Evolutionary conservation across 2,113 vertebrate genomes (phyloP), one percentile per base, ranked within the genome.

Genomic region (Lepus americanus): DNA sequence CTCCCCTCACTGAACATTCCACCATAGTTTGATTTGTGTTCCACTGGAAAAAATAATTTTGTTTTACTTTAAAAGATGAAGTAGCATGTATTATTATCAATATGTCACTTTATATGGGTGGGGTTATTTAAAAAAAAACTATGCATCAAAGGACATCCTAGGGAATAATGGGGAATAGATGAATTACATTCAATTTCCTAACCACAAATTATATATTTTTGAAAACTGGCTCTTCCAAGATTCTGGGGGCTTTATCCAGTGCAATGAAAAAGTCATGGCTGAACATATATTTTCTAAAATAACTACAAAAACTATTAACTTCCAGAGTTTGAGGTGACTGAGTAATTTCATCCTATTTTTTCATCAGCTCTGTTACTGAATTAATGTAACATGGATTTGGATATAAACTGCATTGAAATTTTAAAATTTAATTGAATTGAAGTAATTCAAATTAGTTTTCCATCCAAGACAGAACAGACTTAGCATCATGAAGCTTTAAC

Each of bases 371-470:
- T 92, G 16, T 82, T 89, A 39, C 76, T 89, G 9, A 87, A 80
- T 74, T 84, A 97, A 95, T 36, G 36, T 89, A 94, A 49, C 49
- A 91, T 55, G 73, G 31, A 81, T 79, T 89, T 90, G 92, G 36
- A 94, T 95, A 86, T 66, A 90, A 87, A 93, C 39, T 73, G 73
- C 64, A 84, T 20, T 87, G 53, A 93, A 80, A 95, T 73, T 95
- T 95, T 66, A 72, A 85, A 95, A 29, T 89, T 87, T 81, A 87
- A 95, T 76, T 91, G 78, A 92, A 33, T 61, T 94, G 73, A 93
- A 77, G 19, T 22, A 92, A 93, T 92, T 93, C 44, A 93, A 94
- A 74, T 90, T 70, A 64, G 63, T 51, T 27, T 96, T 79, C 33
- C 89, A 39, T 66, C 12, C 22, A 74, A 92, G 44, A 92, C 16